Evolutionary conservation across 2,888 invertebrate genomes (phyloP), one percentile per base, ranked within the genome.

Genomic region (Apotomis betuletana): DNA sequence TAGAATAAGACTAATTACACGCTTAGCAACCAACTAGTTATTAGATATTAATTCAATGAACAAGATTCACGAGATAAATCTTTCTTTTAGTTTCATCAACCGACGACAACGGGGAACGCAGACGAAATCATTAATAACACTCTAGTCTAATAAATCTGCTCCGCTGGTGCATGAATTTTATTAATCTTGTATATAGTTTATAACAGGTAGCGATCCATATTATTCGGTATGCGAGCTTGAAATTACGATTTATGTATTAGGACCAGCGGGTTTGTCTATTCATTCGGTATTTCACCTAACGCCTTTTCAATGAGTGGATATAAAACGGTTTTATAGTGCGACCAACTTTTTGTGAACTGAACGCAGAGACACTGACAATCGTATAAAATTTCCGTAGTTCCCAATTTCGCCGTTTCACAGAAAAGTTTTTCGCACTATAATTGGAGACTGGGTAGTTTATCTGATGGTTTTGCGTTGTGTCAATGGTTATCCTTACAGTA

Each of bases 61-160:
- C 27, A 27, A 49, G 27, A 59, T 10, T 52, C 63, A 58, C 60
- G 65, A 70, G 46, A 60, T 62, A 65, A 65, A 58, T 61, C 51
- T 12, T 46, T 55, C 55, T 67, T 70, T 67, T 67, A 60, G 49
- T 67, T 61, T 38, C 70, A 49, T 44, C 58, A 67, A 63, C 69
- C 55, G 65, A 60, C 65, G 41, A 41, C 41, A 70, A 15, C 65
- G 55, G 13, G 54, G 49, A 54, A 52, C 59, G 55, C 9, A 63
- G 41, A 41, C 69, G 54, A 51, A 52, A 44, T 68, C 58, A 68
- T 72, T 67, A 72, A 72, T 72, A 72, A 67, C 36, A 63, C 44
- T 54, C 15, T 63, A 68, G 63, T 13, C 44, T 54, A 68, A 68
- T 68, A 67, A 63, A 72, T 72, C 52, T 62, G 41, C 41, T 63